A percentile compares a stretch with the other conserved stretches of the same genome.
phyloP scores from a whole-genome alignment of 2,113 vertebrate genomes.

The Labrus mixtus region DNA sequence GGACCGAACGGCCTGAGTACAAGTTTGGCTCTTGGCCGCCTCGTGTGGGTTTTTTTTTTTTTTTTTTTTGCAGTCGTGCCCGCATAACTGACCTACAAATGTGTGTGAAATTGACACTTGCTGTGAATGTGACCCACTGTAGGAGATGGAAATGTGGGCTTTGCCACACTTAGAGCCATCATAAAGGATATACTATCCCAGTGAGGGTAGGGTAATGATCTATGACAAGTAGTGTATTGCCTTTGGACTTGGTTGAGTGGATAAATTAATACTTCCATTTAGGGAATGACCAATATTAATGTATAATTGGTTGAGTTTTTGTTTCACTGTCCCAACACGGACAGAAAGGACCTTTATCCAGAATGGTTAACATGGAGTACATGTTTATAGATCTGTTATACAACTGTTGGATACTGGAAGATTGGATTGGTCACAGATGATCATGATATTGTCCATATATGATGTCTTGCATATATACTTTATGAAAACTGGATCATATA shows the following conservation, averaged over 20 bases:
- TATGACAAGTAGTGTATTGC: neutral
- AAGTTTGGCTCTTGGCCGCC: conserved; percentile 50
- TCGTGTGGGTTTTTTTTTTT: conserved; percentile 24
- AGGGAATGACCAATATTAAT: neutral
- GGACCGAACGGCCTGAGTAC: conserved; percentile 41
- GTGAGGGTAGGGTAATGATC: neutral
- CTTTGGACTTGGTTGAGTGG: neutral
- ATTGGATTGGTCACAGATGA: no score
- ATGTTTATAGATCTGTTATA: no score
- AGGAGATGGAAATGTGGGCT: conserved; percentile 50
- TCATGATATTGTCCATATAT: no score
- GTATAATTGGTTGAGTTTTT: neutral
- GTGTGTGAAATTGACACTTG: conserved; percentile 59
- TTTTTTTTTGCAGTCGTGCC: conserved; percentile 18
- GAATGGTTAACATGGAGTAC: no score
- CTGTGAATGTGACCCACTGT: conserved; percentile 47
- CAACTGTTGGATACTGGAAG: no score
- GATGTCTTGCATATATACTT: no score
- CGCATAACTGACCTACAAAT: conserved; percentile 69
- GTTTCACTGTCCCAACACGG: neutral
- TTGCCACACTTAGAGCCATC: neutral
- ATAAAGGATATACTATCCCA: conserved; percentile 27
- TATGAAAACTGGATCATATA: no score
- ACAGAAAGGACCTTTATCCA: neutral
- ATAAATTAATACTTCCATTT: neutral